Conservation (phyloP, 1,140 invertebrate species). For the Periplaneta americana region DNA sequence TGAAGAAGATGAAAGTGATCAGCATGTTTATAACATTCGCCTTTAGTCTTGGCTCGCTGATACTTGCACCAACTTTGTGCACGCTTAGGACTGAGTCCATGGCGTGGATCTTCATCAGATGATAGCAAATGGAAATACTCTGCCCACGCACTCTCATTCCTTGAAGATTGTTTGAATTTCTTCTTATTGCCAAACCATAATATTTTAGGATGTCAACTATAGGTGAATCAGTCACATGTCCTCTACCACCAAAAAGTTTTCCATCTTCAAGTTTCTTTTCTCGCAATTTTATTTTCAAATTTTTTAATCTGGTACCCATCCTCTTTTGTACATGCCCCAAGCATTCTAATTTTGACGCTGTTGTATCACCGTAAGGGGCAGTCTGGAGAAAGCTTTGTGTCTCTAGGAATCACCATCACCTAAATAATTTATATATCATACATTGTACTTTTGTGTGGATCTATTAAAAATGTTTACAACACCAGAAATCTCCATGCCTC, state of each 20-base stretch:
- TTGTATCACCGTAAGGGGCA: too few species aligned
- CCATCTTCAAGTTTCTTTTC: slow-evolving; percentile 15
- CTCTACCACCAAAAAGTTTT: slow-evolving; percentile 13
- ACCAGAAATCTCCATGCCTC: slow-evolving; percentile 11
- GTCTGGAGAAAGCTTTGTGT: neutral
- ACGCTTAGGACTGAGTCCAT: too few species aligned
- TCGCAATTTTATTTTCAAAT: slow-evolving; percentile 6
- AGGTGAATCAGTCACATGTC: slow-evolving; percentile 15
- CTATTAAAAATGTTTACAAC: slow-evolving; percentile 8
- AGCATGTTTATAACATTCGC: too few species aligned
- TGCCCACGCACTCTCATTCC: too few species aligned
- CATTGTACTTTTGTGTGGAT: neutral
- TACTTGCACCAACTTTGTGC: too few species aligned
- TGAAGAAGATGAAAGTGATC: too few species aligned
- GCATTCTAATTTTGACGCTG: slow-evolving; percentile 7
- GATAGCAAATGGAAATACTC: too few species aligned
- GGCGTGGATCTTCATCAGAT: too few species aligned
- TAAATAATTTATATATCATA: slow-evolving; percentile 15
- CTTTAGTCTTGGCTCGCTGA: too few species aligned
- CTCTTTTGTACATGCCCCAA: slow-evolving; percentile 14
- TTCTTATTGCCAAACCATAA: too few species aligned
- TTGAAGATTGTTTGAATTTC: too few species aligned
- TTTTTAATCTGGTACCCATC: slow-evolving; percentile 16
- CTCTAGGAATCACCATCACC: slow-evolving; percentile 15
- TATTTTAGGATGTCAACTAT: slow-evolving; percentile 19